These are phyloP conservation scores for Myotis daubentonii DNA, from an alignment of 2,797 vertebrate genomes.

Conservation along the genomic window DNA sequence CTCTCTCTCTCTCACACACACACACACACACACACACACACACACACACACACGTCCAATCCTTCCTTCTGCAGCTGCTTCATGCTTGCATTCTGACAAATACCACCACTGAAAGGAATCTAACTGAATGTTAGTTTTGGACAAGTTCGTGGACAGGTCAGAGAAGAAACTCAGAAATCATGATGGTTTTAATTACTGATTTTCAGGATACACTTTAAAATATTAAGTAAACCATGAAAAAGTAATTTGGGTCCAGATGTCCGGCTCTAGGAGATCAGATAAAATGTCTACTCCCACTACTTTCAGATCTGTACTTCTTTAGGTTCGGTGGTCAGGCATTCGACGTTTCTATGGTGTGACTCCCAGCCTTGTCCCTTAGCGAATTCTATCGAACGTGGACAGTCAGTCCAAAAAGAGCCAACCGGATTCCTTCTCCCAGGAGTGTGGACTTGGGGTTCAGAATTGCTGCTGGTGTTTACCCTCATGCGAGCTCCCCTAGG, in stretches of 20 bases:
- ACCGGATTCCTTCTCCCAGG: background rate
- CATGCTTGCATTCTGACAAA: background rate
- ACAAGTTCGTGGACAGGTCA: conserved; percentile 25
- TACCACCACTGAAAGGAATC: background rate
- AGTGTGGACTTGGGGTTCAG: background rate
- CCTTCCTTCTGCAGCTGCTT: background rate
- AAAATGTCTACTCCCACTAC: background rate
- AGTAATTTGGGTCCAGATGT: conserved; percentile 34
- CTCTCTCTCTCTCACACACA: background rate
- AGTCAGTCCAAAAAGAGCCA: background rate
- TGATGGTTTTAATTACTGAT: conserved; percentile 26
- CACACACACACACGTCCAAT: background rate
- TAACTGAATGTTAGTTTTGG: conserved; percentile 4
- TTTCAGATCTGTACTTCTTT: background rate
- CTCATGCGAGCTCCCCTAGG: background rate
- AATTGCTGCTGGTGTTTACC: background rate
- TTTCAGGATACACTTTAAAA: conserved; percentile 50
- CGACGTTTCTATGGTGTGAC: background rate
- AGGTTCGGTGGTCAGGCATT: background rate
- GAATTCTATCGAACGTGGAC: background rate
- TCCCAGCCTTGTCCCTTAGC: background rate
- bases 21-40: background rate
- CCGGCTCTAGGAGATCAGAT: background rate
- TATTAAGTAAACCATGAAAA: conserved; percentile 48
- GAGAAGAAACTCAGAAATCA: conserved; percentile 42